Evolutionary conservation across 2,797 vertebrate species (phyloP).

Genomic region (Pipistrellus pygmaeus): DNA sequence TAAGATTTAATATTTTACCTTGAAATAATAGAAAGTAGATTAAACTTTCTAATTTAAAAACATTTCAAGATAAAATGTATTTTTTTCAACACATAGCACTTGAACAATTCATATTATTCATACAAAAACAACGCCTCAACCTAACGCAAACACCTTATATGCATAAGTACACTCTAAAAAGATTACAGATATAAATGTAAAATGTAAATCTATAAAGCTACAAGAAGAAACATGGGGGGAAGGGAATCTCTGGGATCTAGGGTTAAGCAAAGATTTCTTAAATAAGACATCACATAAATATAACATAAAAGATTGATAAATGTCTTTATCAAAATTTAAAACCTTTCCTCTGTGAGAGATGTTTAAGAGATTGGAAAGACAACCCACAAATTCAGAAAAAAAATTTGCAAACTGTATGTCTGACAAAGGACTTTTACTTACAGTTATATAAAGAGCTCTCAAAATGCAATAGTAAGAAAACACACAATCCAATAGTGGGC

Average conservation of each 20-base stretch:
- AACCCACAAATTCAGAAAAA: slow-evolving; percentile 20
- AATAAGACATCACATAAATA: neutral
- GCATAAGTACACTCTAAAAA: slow-evolving; percentile 17
- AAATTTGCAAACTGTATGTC: neutral
- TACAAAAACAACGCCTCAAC: neutral
- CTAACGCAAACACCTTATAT: neutral
- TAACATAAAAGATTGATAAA: neutral
- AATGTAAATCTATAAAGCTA: slow-evolving; percentile 1
- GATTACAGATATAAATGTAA: neutral
- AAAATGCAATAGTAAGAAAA: slow-evolving; percentile 31
- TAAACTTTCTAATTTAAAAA: slow-evolving; percentile 55
- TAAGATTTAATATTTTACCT: slow-evolving; percentile 22
- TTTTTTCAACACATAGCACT: neutral
- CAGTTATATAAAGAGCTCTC: slow-evolving; percentile 32
- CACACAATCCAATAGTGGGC: neutral
- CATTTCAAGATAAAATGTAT: neutral
- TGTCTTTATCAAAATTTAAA: slow-evolving; percentile 38
- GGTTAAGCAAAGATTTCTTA: slow-evolving; percentile 42
- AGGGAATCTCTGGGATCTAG: neutral
- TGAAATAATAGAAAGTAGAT: slow-evolving; percentile 33
- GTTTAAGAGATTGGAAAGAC: neutral
- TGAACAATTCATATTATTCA: slow-evolving; percentile 37
- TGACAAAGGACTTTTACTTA: neutral
- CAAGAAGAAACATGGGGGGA: neutral
- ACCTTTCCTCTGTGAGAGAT: neutral